Conservation (phyloP, 2,797 vertebrate species). For the Malurus splendens region DNA sequence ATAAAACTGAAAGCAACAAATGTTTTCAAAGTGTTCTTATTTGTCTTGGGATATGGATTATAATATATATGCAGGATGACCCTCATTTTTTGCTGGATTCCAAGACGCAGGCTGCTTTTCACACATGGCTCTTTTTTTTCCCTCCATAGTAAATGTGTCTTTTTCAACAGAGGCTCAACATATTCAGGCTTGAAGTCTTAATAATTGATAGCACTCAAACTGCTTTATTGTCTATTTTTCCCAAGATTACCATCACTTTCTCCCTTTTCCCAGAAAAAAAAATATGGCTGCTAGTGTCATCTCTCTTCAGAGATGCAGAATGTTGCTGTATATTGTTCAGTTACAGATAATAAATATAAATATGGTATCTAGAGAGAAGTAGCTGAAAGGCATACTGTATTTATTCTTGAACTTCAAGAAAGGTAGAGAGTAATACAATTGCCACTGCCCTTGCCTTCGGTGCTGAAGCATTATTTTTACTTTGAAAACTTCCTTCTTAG, state of each 20-base stretch:
- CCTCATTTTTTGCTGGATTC: background rate
- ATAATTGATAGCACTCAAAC: background rate
- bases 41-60: background rate
- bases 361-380: background rate
- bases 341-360: background rate
- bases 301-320: background rate
- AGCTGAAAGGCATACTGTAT: background rate
- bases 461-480: background rate
- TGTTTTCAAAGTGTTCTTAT: background rate
- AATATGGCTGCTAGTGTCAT: background rate
- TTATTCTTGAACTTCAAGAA: background rate
- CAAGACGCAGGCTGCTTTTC: background rate
- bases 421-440: background rate
- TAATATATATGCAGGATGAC: background rate
- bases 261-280: background rate
- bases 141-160: background rate
- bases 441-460: background rate
- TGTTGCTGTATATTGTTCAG: background rate
- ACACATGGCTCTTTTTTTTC: background rate
- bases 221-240: background rate
- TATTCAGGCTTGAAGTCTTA: background rate
- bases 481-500: background rate
- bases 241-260: background rate
- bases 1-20: background rate
- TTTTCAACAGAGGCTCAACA: background rate